phyloP scores from a whole-genome alignment of 2,797 vertebrate genomes.

The Perodicticus potto region DNA sequence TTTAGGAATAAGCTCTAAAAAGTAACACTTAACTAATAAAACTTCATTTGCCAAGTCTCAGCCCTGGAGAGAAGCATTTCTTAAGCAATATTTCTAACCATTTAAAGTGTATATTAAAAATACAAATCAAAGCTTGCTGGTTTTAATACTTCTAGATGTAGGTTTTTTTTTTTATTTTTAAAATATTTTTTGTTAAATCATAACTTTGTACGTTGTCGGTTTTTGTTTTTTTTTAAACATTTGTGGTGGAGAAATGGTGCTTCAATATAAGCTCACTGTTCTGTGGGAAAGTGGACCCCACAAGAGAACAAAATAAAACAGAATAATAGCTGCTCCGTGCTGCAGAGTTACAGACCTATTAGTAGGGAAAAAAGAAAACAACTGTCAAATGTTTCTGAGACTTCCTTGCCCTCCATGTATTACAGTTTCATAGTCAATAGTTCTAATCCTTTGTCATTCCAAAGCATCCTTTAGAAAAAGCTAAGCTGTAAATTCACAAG shows the following conservation, averaged over 20 bases:
- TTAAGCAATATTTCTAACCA: slow-evolving; percentile 65
- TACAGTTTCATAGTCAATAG: not conserved
- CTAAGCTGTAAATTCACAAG: not conserved
- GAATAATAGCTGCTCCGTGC: not conserved
- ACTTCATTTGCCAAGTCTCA: slow-evolving; percentile 73
- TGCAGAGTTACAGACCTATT: not conserved
- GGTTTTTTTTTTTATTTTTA: too few relatives aligned
- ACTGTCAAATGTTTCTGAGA: not conserved
- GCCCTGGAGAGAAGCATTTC: slow-evolving; percentile 77
- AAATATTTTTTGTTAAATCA: too few relatives aligned
- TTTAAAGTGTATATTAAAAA: slow-evolving; percentile 77
- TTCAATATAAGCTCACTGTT: slow-evolving; percentile 21
- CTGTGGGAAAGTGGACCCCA: not conserved
- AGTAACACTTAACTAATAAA: slow-evolving; percentile 74
- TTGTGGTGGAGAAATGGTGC: not conserved
- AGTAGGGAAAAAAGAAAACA: slow-evolving; percentile 31
- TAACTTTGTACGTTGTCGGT: too few relatives aligned
- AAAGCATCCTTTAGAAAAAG: not conserved
- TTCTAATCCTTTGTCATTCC: slow-evolving; percentile 32
- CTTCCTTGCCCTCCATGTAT: not conserved
- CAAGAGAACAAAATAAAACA: not conserved
- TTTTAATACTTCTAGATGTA: not conserved
- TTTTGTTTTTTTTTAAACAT: not conserved
- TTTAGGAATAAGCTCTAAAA: slow-evolving; percentile 77
- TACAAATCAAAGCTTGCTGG: slow-evolving; percentile 46